phyloP scores from a whole-genome alignment of 1,140 invertebrate species.

The Procambarus clarkii region DNA sequence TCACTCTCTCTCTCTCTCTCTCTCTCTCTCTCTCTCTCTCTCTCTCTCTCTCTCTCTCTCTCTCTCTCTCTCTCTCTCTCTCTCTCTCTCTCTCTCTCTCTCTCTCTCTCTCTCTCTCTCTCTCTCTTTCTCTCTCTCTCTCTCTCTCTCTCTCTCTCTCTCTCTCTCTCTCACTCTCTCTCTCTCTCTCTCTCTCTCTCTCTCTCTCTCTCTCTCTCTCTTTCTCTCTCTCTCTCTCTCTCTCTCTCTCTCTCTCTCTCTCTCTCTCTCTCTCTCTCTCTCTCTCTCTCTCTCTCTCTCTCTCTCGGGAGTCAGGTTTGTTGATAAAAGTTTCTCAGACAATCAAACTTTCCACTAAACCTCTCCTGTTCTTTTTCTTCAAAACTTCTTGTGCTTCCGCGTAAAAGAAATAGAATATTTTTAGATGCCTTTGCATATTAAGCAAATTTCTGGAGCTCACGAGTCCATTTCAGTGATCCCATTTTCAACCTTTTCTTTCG shows the following conservation, averaged over 20 bases:
- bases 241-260: slow-evolving; percentile 16
- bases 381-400: not conserved
- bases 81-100: no score
- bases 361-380: not conserved
- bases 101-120: no score
- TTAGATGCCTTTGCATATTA: not conserved
- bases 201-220: slow-evolving; percentile 1
- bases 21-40: not conserved
- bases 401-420: not conserved
- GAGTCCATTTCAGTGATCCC: not conserved
- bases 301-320: no score
- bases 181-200: slow-evolving; percentile 19
- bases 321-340: not conserved
- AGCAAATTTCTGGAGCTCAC: not conserved
- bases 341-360: not conserved
- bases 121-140: no score
- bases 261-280: not conserved
- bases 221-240: slow-evolving; percentile 11
- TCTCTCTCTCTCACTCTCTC: slow-evolving; percentile 30
- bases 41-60: not conserved
- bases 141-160: slow-evolving; percentile 17
- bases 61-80: no score
- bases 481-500: not conserved
- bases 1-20: not conserved
- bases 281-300: no score